Percentiles rank a stretch among this genome's conserved stretches.
phyloP scores from a whole-genome alignment of 2,797 vertebrate species.

The Ataeniobius toweri region DNA sequence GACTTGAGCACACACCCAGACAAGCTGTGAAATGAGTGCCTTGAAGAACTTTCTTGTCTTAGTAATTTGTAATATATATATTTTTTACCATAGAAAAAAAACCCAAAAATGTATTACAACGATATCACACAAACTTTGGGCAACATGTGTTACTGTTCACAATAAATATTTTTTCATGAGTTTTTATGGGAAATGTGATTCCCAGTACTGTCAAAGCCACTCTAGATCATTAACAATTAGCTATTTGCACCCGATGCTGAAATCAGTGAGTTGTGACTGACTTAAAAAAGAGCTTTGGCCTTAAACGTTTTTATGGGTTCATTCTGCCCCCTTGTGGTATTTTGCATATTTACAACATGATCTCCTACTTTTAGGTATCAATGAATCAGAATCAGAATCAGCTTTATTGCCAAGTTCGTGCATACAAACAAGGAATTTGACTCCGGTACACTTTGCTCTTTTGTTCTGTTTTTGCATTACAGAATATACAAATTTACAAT shows the following conservation, averaged over 20 bases:
- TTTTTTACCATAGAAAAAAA: neutral
- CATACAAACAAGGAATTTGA: too few relatives aligned
- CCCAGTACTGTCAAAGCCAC: neutral
- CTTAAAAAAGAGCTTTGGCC: neutral
- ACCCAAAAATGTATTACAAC: neutral
- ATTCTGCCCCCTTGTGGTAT: slow-evolving; percentile 1
- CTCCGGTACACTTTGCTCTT: too few relatives aligned
- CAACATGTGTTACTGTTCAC: neutral
- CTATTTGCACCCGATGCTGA: neutral
- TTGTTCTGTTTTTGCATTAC: too few relatives aligned
- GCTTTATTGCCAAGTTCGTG: too few relatives aligned
- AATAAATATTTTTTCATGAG: neutral
- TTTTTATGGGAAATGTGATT: neutral
- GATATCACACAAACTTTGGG: neutral
- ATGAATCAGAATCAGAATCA: too few relatives aligned
- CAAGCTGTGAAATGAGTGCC: neutral
- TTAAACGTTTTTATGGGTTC: neutral
- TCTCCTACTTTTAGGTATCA: neutral
- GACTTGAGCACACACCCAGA: slow-evolving; percentile 6
- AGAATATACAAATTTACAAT: too few relatives aligned
- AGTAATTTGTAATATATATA: neutral
- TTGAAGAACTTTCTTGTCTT: neutral
- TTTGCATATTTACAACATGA: neutral
- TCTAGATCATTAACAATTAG: neutral
- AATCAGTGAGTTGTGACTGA: neutral